Evolutionary conservation across 2,888 invertebrate species (phyloP).

Genomic region (Caenorhabditis sp.): DNA sequence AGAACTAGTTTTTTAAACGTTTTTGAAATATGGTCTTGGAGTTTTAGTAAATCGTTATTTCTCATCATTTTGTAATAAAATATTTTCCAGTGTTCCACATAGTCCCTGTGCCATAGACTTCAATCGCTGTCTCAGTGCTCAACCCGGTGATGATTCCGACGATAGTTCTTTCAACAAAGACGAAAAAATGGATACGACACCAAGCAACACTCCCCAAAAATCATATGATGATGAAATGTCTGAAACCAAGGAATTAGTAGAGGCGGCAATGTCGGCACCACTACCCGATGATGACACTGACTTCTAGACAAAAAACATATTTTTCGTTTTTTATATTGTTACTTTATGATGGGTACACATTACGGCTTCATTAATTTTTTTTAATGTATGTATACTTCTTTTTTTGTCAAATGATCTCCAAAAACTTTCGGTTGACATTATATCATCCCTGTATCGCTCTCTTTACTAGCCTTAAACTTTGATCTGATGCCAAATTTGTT

Average conservation of each 20-base stretch:
- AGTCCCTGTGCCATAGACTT: slow-evolving; percentile 15
- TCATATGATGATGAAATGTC: not conserved
- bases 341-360: too few relatives aligned
- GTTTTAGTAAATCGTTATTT: too few relatives aligned
- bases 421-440: not conserved
- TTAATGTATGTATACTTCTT: slow-evolving; percentile 3
- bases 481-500: not conserved
- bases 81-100: slow-evolving; percentile 38
- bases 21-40: too few relatives aligned
- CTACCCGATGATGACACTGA: slow-evolving; percentile 16
- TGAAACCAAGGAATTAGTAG: slow-evolving; percentile 6
- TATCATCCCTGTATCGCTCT: not conserved
- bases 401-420: not conserved
- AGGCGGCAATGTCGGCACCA: slow-evolving; percentile 13
- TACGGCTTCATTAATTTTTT: not conserved
- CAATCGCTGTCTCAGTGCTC: not conserved
- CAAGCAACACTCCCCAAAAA: not conserved
- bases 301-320: not conserved
- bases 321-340: too few relatives aligned
- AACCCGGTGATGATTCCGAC: not conserved
- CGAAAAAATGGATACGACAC: slow-evolving; percentile 7
- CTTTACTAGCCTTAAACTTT: not conserved
- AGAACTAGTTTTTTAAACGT: too few relatives aligned
- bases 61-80: too few relatives aligned
- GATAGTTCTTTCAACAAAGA: slow-evolving; percentile 8